Evolutionary conservation across 2,113 vertebrate genomes (phyloP), one percentile per base, ranked within the genome.

Genomic region (Noturus placidus): DNA sequence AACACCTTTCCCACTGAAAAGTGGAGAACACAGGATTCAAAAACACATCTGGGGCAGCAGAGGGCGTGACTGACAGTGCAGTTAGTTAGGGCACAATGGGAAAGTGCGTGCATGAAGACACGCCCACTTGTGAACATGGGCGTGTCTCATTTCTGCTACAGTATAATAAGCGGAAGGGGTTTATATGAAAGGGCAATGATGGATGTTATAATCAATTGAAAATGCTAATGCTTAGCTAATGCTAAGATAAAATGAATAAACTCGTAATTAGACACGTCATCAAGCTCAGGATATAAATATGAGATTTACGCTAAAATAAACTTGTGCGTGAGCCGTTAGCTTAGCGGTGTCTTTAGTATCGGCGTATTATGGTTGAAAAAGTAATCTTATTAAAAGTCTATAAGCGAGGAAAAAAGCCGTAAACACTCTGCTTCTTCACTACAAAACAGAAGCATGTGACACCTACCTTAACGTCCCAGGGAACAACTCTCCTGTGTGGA

Each of bases 391-490:
- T 30, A 30, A 10, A 38, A 33, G 0, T 27, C 50, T 0, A 17
- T 14, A 57, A 30, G 9, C 8, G 19, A 59, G 10, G 0, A 38
- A 13, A 0, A 35, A 0, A 2, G 54, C 33, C 10, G 13, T 14
- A 72, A 33, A 59, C 14, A 22, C 0, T 14, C 4, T 15, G 0
- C 8, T 56, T 35, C 0, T 72, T 27, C 8, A 13, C 2, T 33
- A 14, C 13, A 2, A 2, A 72, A 27, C 67, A 25, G 7, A 0
- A 20, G 1, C n/a, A 35, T 38, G 20, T 0, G 57, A 5, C 13
- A 57, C 79, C 25, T 86, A 88, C 86, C 86, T 89, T 67, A 46
- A 70, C 1, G 35, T 33, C 25, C 80, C 38, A 27, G 5, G 22
- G 35, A 54, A 14, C 5, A 25, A 74, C 38, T 56, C 20, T 56